Percentiles rank a stretch among this genome's conserved stretches.
Conservation (phyloP, 2,888 invertebrate species). For the Taphrorychus bicolor region DNA sequence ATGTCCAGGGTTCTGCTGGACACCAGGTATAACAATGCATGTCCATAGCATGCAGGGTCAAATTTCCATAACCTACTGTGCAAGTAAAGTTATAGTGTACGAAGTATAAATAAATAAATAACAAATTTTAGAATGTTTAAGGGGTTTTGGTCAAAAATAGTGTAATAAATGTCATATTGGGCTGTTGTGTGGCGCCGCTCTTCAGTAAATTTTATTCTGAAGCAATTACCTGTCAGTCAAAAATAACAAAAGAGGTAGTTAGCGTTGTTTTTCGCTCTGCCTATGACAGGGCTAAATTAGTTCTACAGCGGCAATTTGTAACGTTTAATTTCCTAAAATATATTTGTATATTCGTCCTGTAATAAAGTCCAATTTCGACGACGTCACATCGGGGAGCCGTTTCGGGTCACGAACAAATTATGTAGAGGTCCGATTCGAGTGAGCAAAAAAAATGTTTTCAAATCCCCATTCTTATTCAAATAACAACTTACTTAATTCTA, state of each 20-base stretch:
- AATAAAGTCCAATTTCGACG: neutral
- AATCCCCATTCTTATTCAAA: neutral
- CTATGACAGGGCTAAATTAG: conserved; percentile 18
- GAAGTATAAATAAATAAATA: too few relatives aligned
- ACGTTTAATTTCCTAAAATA: conserved; percentile 9
- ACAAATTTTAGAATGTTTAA: too few relatives aligned
- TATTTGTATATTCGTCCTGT: neutral
- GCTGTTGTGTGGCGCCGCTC: too few relatives aligned
- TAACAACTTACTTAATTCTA: neutral
- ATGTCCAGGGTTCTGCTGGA: too few relatives aligned
- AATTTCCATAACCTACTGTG: too few relatives aligned
- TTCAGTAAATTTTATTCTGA: conserved; percentile 1
- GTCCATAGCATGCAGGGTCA: too few relatives aligned
- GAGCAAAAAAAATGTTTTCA: neutral
- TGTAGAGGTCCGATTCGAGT: neutral
- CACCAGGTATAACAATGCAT: too few relatives aligned
- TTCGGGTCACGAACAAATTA: neutral
- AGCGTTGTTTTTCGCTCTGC: conserved; percentile 11
- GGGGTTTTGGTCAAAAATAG: too few relatives aligned
- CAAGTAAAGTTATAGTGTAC: too few relatives aligned
- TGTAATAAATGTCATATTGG: too few relatives aligned
- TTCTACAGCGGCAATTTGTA: conserved; percentile 11
- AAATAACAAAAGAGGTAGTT: conserved; percentile 14
- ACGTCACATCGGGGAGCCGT: neutral
- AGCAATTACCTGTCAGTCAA: conserved; percentile 19